Conservation (phyloP, 2,797 vertebrate genomes). For the Alcedo quadribrachys region DNA sequence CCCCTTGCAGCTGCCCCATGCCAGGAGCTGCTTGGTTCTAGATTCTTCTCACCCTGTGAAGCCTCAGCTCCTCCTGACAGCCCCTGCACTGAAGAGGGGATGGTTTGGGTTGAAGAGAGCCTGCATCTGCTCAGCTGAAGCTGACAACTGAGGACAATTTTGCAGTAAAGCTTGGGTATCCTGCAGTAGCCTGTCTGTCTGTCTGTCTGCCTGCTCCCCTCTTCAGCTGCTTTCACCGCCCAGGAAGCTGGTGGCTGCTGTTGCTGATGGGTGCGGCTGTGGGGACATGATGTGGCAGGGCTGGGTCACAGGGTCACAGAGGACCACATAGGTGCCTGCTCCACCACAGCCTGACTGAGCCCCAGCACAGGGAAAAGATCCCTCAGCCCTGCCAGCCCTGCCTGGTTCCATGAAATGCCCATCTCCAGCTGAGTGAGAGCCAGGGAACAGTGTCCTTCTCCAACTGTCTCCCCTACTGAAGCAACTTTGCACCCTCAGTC, state of each 20-base stretch:
- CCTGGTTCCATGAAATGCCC: no score
- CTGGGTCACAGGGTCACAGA: not conserved
- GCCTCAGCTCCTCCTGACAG: not conserved
- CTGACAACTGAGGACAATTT: not conserved
- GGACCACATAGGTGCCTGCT: rapidly evolving
- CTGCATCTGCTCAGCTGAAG: not conserved
- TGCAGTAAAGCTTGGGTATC: not conserved
- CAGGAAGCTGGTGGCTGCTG: rapidly evolving
- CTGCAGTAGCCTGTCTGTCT: not conserved
- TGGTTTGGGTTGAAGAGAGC: not conserved
- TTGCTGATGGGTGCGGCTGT: no score
- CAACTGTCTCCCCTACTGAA: no score
- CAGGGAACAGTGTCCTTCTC: not conserved
- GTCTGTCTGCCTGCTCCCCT: not conserved
- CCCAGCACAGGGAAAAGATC: rapidly evolving
- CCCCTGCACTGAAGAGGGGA: rapidly evolving
- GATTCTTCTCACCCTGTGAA: not conserved
- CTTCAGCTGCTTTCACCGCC: not conserved
- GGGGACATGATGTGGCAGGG: rapidly evolving
- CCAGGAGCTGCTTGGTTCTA: rapidly evolving
- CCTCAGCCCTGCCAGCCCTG: not conserved
- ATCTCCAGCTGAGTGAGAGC: not conserved
- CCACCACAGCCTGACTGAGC: rapidly evolving
- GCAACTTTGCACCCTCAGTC: not conserved
- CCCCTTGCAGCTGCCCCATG: rapidly evolving